Evolutionary conservation across 1,140 invertebrate species (phyloP).

Genomic region (Conus ventricosus): DNA sequence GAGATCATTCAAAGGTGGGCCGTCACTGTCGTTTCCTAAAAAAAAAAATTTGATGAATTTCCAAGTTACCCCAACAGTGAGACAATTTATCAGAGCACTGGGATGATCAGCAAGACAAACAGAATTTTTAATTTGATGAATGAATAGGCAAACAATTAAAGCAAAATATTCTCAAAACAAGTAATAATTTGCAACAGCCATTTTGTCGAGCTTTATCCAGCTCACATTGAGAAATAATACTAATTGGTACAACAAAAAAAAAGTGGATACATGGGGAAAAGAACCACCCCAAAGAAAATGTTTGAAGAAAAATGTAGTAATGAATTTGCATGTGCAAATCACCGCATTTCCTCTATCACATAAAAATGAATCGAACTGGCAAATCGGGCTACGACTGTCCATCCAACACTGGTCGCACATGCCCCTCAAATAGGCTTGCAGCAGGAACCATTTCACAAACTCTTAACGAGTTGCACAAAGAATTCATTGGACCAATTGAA

Average conservation of each 20-base stretch:
- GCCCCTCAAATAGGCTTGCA: not conserved
- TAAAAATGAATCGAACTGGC: not conserved
- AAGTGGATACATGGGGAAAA: too few species aligned
- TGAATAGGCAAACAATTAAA: not conserved
- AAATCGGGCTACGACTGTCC: not conserved
- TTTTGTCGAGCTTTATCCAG: not conserved
- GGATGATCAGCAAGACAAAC: not conserved
- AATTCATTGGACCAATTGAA: too few species aligned
- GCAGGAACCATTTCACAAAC: not conserved
- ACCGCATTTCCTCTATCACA: not conserved
- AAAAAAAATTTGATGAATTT: too few species aligned
- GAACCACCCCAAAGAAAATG: not conserved
- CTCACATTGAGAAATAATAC: not conserved
- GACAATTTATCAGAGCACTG: too few species aligned
- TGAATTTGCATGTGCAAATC: not conserved
- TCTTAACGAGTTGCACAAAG: too few species aligned
- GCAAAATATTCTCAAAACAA: not conserved
- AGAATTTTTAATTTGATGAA: not conserved
- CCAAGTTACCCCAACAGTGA: too few species aligned
- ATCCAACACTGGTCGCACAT: too few species aligned
- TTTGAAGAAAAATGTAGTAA: not conserved
- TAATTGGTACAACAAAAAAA: not conserved
- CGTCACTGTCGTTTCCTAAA: too few species aligned
- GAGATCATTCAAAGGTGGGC: too few species aligned
- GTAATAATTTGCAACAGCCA: not conserved